Base-by-base conservation (phyloP, 2,113 vertebrate species). In the Chaetodon auriga region DNA sequence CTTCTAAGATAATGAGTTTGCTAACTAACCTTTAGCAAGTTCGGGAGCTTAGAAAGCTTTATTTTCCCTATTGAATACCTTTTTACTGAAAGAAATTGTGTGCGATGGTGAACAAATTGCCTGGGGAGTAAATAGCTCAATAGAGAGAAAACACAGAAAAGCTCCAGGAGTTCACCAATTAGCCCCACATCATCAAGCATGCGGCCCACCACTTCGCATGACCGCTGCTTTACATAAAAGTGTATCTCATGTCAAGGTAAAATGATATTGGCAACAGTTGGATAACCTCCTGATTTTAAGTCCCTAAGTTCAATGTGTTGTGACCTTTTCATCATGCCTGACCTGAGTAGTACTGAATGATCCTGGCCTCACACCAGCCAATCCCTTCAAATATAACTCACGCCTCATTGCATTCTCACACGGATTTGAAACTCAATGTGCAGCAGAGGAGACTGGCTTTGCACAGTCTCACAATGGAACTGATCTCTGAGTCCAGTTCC, bases 241-340 rank as follows among this genome's bases (percentile, higher is more conserved):
- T 25, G 15, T 23, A 66, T 79, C 51, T 61, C 23, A 36, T 23
- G 25, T 78, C 38, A 78, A 14, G 21, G 53, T 21, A 21, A 25
- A 57, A 62, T 23, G 55, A 78, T 46, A 58, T 68, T 51, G 30
- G 70, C 58, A 84, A 53, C 71, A 69, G 71, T 68, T 73, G 65
- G 57, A 73, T 82, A 55, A 89, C 61, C 63, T 83, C 35, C 36
- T 38, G 45, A 79, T 73, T 80, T 73, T 6, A 69, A 57, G 61
- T 61, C 57, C 57, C 11, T 19, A 58, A 80, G 84, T 75, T 82
- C 18, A 80, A 35, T 48, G 78, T 80, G 54, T 68, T 54, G 58
- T 77, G 81, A 90, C 76, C 87, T 68, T 61, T 54, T 85, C 82
- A 55, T 81, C 63, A 71, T 21, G 81, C 75, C 82, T 87, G 80